A percentile compares a stretch with the other conserved stretches of the same genome.
phyloP scores from a whole-genome alignment of 2,888 invertebrate species.

The Teleogryllus oceanicus region DNA sequence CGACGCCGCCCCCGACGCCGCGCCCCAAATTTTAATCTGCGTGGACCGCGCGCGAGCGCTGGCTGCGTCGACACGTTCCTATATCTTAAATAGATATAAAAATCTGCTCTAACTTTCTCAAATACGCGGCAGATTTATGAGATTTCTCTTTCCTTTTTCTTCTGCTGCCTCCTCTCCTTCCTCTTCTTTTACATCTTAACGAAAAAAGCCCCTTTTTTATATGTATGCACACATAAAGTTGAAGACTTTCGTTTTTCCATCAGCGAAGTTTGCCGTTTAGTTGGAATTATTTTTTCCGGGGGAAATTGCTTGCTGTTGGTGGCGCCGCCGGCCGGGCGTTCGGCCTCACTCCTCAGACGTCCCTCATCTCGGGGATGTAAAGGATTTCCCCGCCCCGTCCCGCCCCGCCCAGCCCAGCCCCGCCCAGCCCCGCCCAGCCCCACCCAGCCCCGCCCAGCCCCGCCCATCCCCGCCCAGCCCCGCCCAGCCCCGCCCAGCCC shows the following conservation, averaged over 20 bases:
- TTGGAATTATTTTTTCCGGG: conserved; percentile 34
- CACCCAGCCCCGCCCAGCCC: too few species aligned
- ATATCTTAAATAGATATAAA: conserved; percentile 30
- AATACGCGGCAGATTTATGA: conserved; percentile 32
- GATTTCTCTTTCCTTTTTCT: conserved; percentile 24
- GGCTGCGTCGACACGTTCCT: conserved; percentile 12
- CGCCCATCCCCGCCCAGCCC: too few species aligned
- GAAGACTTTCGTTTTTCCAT: conserved; percentile 35
- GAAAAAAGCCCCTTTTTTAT: conserved; percentile 19
- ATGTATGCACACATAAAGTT: conserved; percentile 23
- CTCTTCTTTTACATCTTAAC: neutral
- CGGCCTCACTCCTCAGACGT: neutral
- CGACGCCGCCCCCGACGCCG: neutral
- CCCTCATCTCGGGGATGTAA: neutral
- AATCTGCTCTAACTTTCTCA: conserved; percentile 31
- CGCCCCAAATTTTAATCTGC: neutral
- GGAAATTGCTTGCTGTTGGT: conserved; percentile 32
- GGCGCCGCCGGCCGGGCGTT: neutral
- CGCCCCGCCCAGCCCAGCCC: too few species aligned
- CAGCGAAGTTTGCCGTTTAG: conserved; percentile 35
- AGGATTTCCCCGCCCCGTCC: neutral
- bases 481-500: too few species aligned
- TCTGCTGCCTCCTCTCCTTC: neutral
- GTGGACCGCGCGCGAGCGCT: neutral
- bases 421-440: too few species aligned